phyloP scores from a whole-genome alignment of 2,797 vertebrate species.

The Acridotheres tristis region DNA sequence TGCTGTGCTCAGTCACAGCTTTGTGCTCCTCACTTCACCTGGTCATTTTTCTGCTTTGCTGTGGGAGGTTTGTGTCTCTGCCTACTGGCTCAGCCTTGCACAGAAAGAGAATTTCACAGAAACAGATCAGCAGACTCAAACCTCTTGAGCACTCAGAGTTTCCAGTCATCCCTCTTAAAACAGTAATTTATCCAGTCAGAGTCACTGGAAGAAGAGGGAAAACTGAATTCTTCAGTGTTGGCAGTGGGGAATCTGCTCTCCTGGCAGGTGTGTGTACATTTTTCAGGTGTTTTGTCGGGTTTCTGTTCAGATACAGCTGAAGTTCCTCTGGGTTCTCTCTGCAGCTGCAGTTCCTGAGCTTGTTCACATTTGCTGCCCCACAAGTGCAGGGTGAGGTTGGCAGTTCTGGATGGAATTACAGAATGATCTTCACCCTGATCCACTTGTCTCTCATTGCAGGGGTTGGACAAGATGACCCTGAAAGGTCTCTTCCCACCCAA shows the following conservation, averaged over 20 bases:
- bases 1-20: neutral
- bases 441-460: neutral
- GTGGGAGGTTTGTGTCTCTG: neutral
- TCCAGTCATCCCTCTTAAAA: neutral
- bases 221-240: neutral
- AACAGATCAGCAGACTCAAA: neutral
- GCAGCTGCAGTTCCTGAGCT: neutral
- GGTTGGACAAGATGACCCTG: neutral
- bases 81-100: neutral
- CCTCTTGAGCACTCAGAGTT: neutral
- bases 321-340: neutral
- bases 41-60: neutral
- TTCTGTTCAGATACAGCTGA: neutral
- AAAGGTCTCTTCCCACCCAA: neutral
- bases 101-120: neutral
- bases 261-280: neutral
- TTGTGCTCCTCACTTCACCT: neutral
- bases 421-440: neutral
- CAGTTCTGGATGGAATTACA: neutral
- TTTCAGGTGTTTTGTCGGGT: neutral
- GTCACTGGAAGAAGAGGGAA: neutral
- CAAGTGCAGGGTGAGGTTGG: neutral
- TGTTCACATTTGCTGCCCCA: neutral
- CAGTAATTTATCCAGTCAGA: neutral
- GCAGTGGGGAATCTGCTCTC: neutral